Percentiles rank a stretch among this genome's conserved stretches.
Conservation (phyloP, 2,113 vertebrate genomes). For the Xenopus borealis region DNA sequence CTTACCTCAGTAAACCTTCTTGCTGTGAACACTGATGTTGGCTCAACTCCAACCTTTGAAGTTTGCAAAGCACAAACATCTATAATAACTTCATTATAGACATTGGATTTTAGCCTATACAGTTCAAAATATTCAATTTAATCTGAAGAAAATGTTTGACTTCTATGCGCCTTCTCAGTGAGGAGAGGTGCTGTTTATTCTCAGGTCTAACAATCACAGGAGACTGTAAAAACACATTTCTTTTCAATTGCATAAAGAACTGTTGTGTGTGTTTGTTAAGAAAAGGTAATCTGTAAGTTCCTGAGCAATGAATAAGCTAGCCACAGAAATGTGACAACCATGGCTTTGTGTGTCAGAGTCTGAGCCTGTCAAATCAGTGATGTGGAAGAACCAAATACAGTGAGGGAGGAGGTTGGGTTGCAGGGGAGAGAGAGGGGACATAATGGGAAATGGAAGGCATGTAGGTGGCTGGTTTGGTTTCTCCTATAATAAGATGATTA, state of each 20-base stretch:
- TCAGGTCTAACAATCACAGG: neutral
- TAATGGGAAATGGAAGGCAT: neutral
- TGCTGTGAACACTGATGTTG: too few species aligned
- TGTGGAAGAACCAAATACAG: neutral
- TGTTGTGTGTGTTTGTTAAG: neutral
- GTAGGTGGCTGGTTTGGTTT: neutral
- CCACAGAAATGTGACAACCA: neutral
- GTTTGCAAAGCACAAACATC: too few species aligned
- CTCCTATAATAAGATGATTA: neutral
- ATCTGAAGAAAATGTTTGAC: too few species aligned
- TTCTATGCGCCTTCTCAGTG: too few species aligned
- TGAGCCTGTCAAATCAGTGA: neutral
- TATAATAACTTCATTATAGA: too few species aligned
- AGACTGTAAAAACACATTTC: neutral
- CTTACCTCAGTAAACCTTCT: too few species aligned
- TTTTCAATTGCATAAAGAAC: neutral
- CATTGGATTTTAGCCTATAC: too few species aligned
- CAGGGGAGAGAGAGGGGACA: too few species aligned
- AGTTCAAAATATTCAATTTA: too few species aligned
- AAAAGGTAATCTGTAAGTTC: neutral
- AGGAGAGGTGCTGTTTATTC: too few species aligned
- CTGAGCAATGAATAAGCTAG: neutral
- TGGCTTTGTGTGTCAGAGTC: conserved; percentile 1
- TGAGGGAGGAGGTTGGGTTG: neutral
- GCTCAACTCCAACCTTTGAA: too few species aligned